Conservation (phyloP, 2,797 vertebrate genomes). For the Ctenopoma multispine region DNA sequence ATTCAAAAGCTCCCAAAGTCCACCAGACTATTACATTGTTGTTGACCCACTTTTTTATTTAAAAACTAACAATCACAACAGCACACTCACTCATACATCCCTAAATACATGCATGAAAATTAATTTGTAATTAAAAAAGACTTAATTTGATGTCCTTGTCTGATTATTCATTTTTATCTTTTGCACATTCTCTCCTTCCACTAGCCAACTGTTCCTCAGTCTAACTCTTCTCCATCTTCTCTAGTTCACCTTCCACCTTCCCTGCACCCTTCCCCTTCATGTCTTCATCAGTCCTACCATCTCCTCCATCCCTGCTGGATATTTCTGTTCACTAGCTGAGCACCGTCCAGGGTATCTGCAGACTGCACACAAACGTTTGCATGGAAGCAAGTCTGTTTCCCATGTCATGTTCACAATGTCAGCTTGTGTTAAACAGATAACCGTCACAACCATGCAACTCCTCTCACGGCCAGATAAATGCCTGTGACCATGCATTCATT, state of each 20-base stretch:
- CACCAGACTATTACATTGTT: not conserved
- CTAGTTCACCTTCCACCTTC: constrained; percentile 50
- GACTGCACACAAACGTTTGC: constrained; percentile 43
- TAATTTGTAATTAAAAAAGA: too few relatives aligned
- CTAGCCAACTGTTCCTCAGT: constrained; percentile 51
- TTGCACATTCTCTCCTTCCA: constrained; percentile 3
- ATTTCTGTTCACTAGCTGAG: constrained; percentile 54
- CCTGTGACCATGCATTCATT: constrained; percentile 8
- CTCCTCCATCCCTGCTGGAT: constrained; percentile 63
- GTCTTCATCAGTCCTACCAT: constrained; percentile 52
- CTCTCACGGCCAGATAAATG: not conserved
- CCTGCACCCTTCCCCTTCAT: constrained; percentile 57
- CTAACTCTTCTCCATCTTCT: constrained; percentile 66
- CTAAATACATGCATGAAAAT: too few relatives aligned
- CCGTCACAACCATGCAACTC: not conserved
- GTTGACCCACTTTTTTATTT: too few relatives aligned
- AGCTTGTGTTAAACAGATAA: constrained; percentile 14
- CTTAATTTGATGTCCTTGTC: not conserved
- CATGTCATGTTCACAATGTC: constrained; percentile 30
- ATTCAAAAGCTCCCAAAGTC: not conserved
- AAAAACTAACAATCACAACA: too few relatives aligned
- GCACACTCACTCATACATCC: too few relatives aligned
- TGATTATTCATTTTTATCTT: constrained; percentile 14
- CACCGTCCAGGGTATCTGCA: constrained; percentile 67
- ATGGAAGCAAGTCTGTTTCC: constrained; percentile 34